Evolutionary conservation across 2,797 vertebrate species (phyloP).

Genomic region (Oryzias sinensis): DNA sequence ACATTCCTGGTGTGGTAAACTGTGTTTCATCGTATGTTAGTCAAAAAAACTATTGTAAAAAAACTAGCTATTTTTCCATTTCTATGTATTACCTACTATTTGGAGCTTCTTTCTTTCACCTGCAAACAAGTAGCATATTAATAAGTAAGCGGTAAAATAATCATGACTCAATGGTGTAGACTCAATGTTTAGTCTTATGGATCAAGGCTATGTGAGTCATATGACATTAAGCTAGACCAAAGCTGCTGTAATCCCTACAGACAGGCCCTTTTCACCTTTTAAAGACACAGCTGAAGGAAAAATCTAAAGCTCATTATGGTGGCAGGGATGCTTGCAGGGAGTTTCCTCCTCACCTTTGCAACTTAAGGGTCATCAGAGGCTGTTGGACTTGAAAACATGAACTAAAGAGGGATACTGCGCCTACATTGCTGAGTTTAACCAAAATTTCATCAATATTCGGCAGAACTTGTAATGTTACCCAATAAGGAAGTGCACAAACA

Average conservation of each 20-base stretch:
- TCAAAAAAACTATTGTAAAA: too few relatives aligned
- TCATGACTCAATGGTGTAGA: background rate
- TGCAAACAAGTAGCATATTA: background rate
- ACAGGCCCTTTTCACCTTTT: constrained; percentile 1
- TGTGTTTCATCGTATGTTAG: too few relatives aligned
- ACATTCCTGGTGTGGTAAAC: too few relatives aligned
- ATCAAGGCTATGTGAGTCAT: constrained; percentile 1
- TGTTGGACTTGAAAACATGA: too few relatives aligned
- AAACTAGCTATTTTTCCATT: too few relatives aligned
- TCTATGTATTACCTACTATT: too few relatives aligned
- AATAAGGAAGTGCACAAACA: too few relatives aligned
- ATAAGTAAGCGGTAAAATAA: background rate
- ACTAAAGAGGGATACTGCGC: too few relatives aligned
- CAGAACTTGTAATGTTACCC: too few relatives aligned
- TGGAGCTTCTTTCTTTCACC: background rate
- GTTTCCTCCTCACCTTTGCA: background rate
- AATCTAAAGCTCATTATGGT: constrained; percentile 13
- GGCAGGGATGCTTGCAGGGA: background rate
- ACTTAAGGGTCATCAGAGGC: background rate
- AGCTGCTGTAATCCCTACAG: background rate
- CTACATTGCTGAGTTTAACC: too few relatives aligned
- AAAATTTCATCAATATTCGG: too few relatives aligned
- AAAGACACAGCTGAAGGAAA: constrained; percentile 9
- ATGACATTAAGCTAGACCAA: background rate
- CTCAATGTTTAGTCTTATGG: background rate